Percentiles rank a stretch among this genome's conserved stretches.
Evolutionary conservation across 1,140 invertebrate species (phyloP).

Genomic region (Brachionus rubens): DNA sequence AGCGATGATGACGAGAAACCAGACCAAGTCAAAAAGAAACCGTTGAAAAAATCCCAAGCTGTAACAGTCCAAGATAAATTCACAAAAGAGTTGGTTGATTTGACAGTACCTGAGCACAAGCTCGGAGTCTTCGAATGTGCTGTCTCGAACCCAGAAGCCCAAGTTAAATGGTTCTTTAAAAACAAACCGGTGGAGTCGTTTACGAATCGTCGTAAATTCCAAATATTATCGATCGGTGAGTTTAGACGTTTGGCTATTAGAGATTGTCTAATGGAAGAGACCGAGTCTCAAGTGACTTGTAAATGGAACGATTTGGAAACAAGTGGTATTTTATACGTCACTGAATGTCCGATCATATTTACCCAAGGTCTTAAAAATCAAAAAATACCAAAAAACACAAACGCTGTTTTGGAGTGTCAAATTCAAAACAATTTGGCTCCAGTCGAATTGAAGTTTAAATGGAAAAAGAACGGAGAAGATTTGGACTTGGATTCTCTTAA

Average conservation of each 20-base stretch:
- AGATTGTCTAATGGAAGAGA: conserved; percentile 41
- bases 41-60: conserved; percentile 16
- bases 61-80: background rate
- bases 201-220: background rate
- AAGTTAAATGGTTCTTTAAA: conserved; percentile 44
- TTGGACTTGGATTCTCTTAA: conserved; percentile 20
- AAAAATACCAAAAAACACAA: conserved; percentile 23
- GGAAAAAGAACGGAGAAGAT: conserved; percentile 35
- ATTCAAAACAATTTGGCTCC: conserved; percentile 34
- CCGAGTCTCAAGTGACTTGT: conserved; percentile 21
- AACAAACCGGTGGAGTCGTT: background rate
- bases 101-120: conserved; percentile 38
- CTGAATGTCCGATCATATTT: conserved; percentile 30
- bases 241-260: conserved; percentile 25
- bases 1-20: background rate
- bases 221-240: conserved; percentile 35
- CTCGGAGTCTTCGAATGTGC: conserved; percentile 36
- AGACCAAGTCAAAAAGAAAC: conserved; percentile 20
- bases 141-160: conserved; percentile 34
- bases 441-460: conserved; percentile 28
- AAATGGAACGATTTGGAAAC: conserved; percentile 34
- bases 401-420: conserved; percentile 30
- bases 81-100: conserved; percentile 30
- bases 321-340: conserved; percentile 21
- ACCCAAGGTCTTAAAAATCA: conserved; percentile 27